phyloP scores from a whole-genome alignment of 2,797 vertebrate species.

The Mormyrops boulengeri region DNA sequence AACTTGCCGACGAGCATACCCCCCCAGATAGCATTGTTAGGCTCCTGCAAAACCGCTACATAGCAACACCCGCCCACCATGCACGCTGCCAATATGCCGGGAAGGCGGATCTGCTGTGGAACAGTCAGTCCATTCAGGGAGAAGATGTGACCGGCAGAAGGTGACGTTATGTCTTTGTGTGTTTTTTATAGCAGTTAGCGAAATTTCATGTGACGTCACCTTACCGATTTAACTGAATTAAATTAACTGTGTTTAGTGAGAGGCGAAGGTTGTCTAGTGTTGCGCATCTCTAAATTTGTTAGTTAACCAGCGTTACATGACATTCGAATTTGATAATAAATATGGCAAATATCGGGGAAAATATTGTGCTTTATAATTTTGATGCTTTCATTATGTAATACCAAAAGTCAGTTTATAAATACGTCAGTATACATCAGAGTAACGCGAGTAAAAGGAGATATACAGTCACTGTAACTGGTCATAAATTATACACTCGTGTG shows the following conservation, averaged over 20 bases:
- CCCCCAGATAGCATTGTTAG: slow-evolving; percentile 45
- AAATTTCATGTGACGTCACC: slow-evolving; percentile 9
- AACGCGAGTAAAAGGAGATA: neutral
- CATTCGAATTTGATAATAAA: neutral
- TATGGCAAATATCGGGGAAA: neutral
- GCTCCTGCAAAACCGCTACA: slow-evolving; percentile 46
- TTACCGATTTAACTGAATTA: neutral
- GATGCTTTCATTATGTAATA: neutral
- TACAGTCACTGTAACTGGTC: neutral
- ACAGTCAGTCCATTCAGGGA: neutral
- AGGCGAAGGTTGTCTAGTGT: neutral
- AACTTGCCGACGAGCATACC: neutral
- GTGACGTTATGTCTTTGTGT: slow-evolving; percentile 16
- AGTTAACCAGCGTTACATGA: neutral
- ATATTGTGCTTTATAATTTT: neutral
- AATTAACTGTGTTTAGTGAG: neutral
- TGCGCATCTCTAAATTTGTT: neutral
- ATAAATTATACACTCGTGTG: neutral
- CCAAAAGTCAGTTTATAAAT: neutral
- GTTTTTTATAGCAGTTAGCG: neutral
- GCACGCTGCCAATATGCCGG: slow-evolving; percentile 18
- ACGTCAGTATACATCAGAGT: neutral
- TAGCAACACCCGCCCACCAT: slow-evolving; percentile 43
- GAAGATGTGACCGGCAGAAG: neutral
- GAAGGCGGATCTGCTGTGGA: slow-evolving; percentile 11